These are phyloP conservation scores for Eptesicus fuscus DNA, from an alignment of 2,113 vertebrate genomes.

Conservation along the genomic window DNA sequence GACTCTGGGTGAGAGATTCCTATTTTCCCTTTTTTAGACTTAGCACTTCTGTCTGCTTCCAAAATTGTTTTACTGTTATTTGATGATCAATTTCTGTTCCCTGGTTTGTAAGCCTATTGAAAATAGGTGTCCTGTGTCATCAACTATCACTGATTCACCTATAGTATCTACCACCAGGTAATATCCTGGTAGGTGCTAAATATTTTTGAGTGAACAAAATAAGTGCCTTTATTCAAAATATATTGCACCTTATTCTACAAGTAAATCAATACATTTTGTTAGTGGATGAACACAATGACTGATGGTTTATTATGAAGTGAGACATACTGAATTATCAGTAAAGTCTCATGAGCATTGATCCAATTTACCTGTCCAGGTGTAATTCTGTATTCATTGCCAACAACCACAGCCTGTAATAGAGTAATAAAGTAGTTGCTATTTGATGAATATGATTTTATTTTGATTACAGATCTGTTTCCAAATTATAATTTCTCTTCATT, in stretches of 20 bases:
- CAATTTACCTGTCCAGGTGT: neutral
- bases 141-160: neutral
- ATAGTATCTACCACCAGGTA: neutral
- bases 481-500: constrained; percentile 13
- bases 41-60: neutral
- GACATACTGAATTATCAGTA: constrained; percentile 17
- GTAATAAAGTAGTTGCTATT: neutral
- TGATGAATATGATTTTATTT: constrained; percentile 5
- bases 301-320: constrained; percentile 25
- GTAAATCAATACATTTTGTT: constrained; percentile 28
- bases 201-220: neutral
- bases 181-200: neutral
- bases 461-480: neutral
- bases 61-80: neutral
- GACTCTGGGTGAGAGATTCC: neutral
- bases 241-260: neutral
- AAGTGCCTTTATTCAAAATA: neutral
- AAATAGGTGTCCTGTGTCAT: neutral
- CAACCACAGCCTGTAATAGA: neutral
- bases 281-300: neutral
- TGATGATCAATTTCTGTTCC: neutral
- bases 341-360: constrained; percentile 1
- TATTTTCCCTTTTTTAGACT: neutral
- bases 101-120: neutral
- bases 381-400: constrained; percentile 23